Evolutionary conservation across 2,113 vertebrate species (phyloP).

Genomic region (Turnix velox): DNA sequence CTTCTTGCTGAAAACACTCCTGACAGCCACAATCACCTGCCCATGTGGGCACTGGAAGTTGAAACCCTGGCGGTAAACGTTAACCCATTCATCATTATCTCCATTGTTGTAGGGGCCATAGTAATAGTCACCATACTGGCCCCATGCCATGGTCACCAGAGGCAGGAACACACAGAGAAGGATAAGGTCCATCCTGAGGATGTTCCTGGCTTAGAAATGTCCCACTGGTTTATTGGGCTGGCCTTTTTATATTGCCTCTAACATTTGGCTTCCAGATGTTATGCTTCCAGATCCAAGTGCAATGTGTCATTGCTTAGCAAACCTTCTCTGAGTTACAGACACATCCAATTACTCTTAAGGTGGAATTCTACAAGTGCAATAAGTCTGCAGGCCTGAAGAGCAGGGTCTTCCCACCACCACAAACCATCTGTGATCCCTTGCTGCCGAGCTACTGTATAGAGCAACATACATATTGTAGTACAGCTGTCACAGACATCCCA

Average conservation of each 20-base stretch:
- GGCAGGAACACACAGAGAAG: conserved; percentile 70
- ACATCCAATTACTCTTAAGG: conserved; percentile 72
- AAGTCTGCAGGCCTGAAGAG: background rate
- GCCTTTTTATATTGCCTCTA: conserved; percentile 74
- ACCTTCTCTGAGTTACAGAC: conserved; percentile 51
- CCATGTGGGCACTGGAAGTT: conserved; percentile 95
- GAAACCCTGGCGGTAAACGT: conserved; percentile 90
- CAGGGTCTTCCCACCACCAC: background rate
- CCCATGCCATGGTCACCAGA: conserved; percentile 70
- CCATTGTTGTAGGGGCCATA: conserved; percentile 76
- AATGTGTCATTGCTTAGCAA: conserved; percentile 80
- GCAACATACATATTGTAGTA: background rate
- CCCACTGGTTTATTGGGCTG: conserved; percentile 53
- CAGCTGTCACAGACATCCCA: background rate
- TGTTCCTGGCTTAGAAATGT: conserved; percentile 53
- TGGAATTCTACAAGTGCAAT: conserved; percentile 64
- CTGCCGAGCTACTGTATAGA: background rate
- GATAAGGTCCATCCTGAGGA: conserved; percentile 76
- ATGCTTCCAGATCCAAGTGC: conserved; percentile 72
- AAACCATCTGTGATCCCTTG: background rate
- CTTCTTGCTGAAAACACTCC: conserved; percentile 87
- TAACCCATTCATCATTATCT: conserved; percentile 86
- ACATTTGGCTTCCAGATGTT: conserved; percentile 94
- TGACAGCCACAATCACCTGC: conserved; percentile 86
- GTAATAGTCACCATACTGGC: conserved; percentile 72